These are phyloP conservation scores for Meta bourneti DNA, from an alignment of 2,888 invertebrate species.

Conservation along the genomic window DNA sequence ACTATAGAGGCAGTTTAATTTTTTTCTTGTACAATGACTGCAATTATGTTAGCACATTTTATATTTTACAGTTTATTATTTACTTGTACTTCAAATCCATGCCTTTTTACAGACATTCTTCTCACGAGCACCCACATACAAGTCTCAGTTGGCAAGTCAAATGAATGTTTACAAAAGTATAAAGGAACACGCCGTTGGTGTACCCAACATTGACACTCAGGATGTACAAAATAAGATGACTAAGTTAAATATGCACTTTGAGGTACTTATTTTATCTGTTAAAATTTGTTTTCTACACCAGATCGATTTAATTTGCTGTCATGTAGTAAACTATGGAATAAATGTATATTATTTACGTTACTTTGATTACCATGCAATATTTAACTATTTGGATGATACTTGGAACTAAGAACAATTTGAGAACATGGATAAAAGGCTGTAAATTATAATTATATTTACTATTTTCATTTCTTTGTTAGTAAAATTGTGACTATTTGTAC, in stretches of 20 bases:
- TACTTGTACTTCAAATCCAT: constrained; percentile 2
- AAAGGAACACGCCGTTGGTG: constrained; percentile 88
- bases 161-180: constrained; percentile 95
- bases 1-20: no score
- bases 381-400: no score
- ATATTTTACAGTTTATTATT: not conserved
- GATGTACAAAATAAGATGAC: constrained; percentile 86
- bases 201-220: constrained; percentile 88
- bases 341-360: no score
- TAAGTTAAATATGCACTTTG: constrained; percentile 91
- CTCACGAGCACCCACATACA: constrained; percentile 92
- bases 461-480: no score
- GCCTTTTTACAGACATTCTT: constrained; percentile 85
- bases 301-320: not conserved
- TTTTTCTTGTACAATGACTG: no score
- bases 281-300: not conserved
- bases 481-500: no score
- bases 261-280: constrained; percentile 79
- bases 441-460: no score
- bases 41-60: not conserved
- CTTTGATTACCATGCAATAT: no score
- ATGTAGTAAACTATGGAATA: no score
- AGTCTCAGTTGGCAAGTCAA: constrained; percentile 95
- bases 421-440: no score
- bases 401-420: no score